Evolutionary conservation across 2,113 vertebrate genomes (phyloP), one percentile per base, ranked within the genome.

Genomic region (Python bivittatus): DNA sequence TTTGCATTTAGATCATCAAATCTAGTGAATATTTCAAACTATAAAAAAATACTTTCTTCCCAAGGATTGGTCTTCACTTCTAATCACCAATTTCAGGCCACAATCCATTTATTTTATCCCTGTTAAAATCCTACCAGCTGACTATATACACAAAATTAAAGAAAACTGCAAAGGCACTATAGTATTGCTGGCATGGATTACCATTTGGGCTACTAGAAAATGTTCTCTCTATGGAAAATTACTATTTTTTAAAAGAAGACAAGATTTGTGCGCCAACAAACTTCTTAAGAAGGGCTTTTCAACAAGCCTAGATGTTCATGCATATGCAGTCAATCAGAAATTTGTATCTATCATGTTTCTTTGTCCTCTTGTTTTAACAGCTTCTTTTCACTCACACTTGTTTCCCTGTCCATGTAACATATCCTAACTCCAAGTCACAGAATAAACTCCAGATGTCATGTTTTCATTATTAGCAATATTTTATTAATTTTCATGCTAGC

Each of bases 141-240:
- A 93, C 84, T 91, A 44, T 11, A 20, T 83, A 42, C 95, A 88
- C 0, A 56, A 1, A 94, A 91, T 33, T 85, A 94, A 88, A 90
- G 56, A 94, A 88, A 94, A 93, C 0, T 94, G 87, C 85, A 93
- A 92, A 95, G 86, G 86, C 88, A 25, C 60, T 48, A 56, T 15
- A 93, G 54, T 89, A 58, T 53, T 90, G 72, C 84, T 92, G 83
- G 1, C 53, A 87, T 56, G 23, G 89, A 84, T 88, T 95, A 68
- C 89, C 91, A 20, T 91, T 90, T 92, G 48, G 60, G 33, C 64
- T 96, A 90, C 52, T 94, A 95, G 91, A 92, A 2, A 9, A 11
- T 93, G 54, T 88, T 93, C 93, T 25, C 11, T 61, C 29, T 92
- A 58, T 93, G 90, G 93, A 95, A 97, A 96, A 96, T 94, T 64